Evolutionary conservation across 2,113 vertebrate genomes (phyloP).

Genomic region (Pomatostomus ruficeps): DNA sequence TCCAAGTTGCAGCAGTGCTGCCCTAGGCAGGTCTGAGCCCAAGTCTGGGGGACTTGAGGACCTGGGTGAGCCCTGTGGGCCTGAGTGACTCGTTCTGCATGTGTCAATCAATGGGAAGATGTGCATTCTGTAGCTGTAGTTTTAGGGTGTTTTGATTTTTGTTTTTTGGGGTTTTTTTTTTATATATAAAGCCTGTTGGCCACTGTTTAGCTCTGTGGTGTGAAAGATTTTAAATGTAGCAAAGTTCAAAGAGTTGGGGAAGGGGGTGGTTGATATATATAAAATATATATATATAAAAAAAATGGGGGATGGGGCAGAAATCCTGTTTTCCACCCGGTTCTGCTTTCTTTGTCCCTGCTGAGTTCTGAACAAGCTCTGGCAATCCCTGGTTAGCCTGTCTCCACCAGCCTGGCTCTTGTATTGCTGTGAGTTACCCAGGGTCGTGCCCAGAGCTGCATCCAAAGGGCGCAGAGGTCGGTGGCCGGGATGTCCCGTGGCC

Average conservation of each 20-base stretch:
- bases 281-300: background rate
- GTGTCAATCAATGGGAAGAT: slow-evolving; percentile 97
- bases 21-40: slow-evolving; percentile 44
- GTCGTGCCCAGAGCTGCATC: background rate
- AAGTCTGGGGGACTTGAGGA: slow-evolving; percentile 30
- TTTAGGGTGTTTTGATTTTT: slow-evolving; percentile 67
- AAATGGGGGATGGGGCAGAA: background rate
- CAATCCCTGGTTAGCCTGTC: background rate
- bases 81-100: slow-evolving; percentile 79
- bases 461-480: background rate
- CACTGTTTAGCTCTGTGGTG: slow-evolving; percentile 69
- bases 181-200: slow-evolving; percentile 68
- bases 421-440: background rate
- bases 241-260: slow-evolving; percentile 42
- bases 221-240: slow-evolving; percentile 74
- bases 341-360: slow-evolving; percentile 56
- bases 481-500: background rate
- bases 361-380: slow-evolving; percentile 30
- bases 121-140: slow-evolving; percentile 93
- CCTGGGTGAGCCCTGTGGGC: slow-evolving; percentile 39
- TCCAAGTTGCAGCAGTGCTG: slow-evolving; percentile 15
- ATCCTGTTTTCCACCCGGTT: slow-evolving; percentile 20
- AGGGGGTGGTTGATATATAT: background rate
- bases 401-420: background rate
- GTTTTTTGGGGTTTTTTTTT: background rate